Evolutionary conservation across 2,888 invertebrate genomes (phyloP).

Genomic region (Saturnia japonica): DNA sequence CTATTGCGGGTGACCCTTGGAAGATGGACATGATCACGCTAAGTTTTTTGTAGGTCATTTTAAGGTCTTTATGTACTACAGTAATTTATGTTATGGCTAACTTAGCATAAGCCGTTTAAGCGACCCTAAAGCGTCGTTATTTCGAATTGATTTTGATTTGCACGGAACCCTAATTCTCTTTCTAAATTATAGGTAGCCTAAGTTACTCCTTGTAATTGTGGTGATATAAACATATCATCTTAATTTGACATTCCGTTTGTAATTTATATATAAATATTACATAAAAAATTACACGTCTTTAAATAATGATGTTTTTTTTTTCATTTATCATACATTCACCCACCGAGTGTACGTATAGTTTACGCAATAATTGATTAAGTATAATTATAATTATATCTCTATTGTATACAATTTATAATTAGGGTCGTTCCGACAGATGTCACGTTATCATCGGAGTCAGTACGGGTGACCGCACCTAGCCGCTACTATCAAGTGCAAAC

Average conservation of each 20-base stretch:
- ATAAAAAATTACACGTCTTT: neutral
- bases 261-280: neutral
- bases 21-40: no score
- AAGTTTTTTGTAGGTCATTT: no score
- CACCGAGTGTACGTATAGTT: neutral
- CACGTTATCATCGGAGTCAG: neutral
- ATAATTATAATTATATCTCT: neutral
- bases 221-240: neutral
- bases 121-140: no score
- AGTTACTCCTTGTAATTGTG: neutral
- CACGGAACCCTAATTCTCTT: no score
- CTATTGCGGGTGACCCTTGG: no score
- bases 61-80: no score
- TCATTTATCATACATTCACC: constrained; percentile 2
- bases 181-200: no score
- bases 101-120: no score
- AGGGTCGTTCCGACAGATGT: neutral
- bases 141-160: no score
- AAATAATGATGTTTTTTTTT: neutral
- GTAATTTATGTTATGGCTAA: no score
- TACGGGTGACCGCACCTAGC: neutral
- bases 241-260: neutral
- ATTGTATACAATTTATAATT: neutral
- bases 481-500: neutral
- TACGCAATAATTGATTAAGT: neutral